A percentile compares a stretch with the other conserved stretches of the same genome.
These are phyloP conservation scores for Rhagoletis zephyria DNA, from an alignment of 1,140 invertebrate species.

Conservation along the genomic window DNA sequence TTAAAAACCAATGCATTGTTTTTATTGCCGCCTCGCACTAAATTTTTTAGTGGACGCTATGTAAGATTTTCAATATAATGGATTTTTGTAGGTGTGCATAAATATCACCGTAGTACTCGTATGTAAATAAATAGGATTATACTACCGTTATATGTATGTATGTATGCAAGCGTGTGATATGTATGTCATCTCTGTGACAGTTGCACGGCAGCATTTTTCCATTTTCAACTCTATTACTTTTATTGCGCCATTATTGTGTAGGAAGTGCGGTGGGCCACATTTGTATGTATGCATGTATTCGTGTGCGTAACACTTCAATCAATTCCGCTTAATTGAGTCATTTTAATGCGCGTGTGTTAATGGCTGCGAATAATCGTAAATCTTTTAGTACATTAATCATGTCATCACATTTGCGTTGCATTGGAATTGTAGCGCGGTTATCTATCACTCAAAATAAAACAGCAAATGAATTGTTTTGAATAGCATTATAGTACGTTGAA, in stretches of 20 bases:
- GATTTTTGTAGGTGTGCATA: background rate
- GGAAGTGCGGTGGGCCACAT: background rate
- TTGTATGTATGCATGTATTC: background rate
- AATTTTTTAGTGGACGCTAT: background rate
- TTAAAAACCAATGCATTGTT: background rate
- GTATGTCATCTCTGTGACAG: constrained; percentile 16
- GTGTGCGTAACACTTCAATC: background rate
- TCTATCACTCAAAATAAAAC: background rate
- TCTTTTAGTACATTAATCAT: constrained; percentile 14
- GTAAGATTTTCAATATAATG: background rate
- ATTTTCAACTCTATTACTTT: background rate
- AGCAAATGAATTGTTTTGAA: background rate
- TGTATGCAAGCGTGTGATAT: background rate
- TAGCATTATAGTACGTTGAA: background rate
- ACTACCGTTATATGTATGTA: too few species aligned
- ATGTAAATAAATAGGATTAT: too few species aligned
- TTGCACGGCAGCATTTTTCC: background rate
- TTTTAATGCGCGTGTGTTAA: constrained; percentile 14
- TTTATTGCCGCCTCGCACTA: background rate
- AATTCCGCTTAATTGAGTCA: constrained; percentile 24
- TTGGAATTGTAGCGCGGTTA: background rate
- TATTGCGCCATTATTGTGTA: background rate
- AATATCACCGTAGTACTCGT: background rate
- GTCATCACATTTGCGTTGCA: background rate
- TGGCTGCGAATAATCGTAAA: constrained; percentile 14